Evolutionary conservation across 2,888 invertebrate genomes (phyloP), one percentile per base, ranked within the genome.

Genomic region (Eugnorisma glareosa): DNA sequence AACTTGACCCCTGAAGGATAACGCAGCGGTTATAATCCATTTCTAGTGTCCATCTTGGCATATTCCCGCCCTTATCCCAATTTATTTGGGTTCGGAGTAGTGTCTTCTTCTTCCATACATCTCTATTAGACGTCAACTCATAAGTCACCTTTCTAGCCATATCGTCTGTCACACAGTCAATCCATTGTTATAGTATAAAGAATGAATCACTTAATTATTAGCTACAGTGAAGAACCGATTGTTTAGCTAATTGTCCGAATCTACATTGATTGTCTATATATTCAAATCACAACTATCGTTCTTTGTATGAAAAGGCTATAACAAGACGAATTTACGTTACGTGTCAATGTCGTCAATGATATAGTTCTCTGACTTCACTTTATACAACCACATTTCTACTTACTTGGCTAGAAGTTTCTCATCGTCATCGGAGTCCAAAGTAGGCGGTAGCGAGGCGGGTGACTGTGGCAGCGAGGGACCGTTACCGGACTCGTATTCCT

Each of bases 401-500:
- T 83, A 97, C 97, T 96, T 97, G 88, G 97, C 97, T 37, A 97
- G 95, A 77, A 97, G 96, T 90, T 97, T 98, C 64, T 98, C 98
- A 82, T 99, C 98, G 92, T 98, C 98, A 93, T 98, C 98, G 13
- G 98, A 98, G 94, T 98, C 98, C 66, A 98, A 93, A n/a, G 97
- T 96, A 77, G 98, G 98, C 37, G 98, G 98, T 89, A 98, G 98
- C 82, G 99, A 99, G 90, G 98, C 98, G 31, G 99, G 99, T 69
- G 99, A 99, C 93, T 99, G 99, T 15, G 99, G 99, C 89, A 99
- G 96, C 72, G 99, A 99, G 59, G 99, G 98, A 63, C 99, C 99
- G 94, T 99, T 99, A 84, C 99, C 99, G 81, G 99, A 99, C 96
- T 99, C 99, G 87, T 98, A 98, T 97, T 99, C 99, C 93, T 99